Percentiles rank a stretch among this genome's conserved stretches.
These are phyloP conservation scores for Coccyzus lansbergi DNA, from an alignment of 2,797 vertebrate genomes.

Conservation along the genomic window DNA sequence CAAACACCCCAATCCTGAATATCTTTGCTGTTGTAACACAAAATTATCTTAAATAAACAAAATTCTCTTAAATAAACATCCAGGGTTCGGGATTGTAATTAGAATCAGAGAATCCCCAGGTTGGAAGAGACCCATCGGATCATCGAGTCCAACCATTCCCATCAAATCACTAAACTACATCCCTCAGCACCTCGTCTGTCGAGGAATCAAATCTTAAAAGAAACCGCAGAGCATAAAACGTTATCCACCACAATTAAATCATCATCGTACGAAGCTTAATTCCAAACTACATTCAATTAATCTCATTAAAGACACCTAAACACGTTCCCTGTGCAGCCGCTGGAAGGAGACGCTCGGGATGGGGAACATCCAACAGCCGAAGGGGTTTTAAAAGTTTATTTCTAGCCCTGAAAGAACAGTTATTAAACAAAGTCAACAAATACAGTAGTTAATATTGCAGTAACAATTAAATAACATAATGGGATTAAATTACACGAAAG, in stretches of 20 bases:
- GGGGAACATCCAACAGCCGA: too few relatives aligned
- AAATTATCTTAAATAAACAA: neutral
- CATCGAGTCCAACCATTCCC: too few relatives aligned
- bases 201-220: neutral
- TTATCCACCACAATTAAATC: neutral
- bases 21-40: neutral
- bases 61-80: too few relatives aligned
- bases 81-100: too few relatives aligned
- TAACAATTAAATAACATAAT: conserved; percentile 84
- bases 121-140: too few relatives aligned
- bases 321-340: neutral
- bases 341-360: conserved; percentile 4
- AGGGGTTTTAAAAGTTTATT: conserved; percentile 77
- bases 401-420: conserved; percentile 83
- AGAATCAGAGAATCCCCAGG: too few relatives aligned
- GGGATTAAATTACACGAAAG: conserved; percentile 83
- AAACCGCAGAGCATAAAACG: neutral
- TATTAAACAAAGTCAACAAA: conserved; percentile 80
- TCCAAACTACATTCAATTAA: neutral
- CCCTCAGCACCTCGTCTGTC: too few relatives aligned
- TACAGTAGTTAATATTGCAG: conserved; percentile 85
- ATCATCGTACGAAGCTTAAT: neutral
- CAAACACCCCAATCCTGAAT: neutral
- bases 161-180: too few relatives aligned
- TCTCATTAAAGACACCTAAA: neutral